Base-by-base conservation (phyloP, 37 sponge, comb jelly and placozoan species). In the Spongilla lacustris region DNA sequence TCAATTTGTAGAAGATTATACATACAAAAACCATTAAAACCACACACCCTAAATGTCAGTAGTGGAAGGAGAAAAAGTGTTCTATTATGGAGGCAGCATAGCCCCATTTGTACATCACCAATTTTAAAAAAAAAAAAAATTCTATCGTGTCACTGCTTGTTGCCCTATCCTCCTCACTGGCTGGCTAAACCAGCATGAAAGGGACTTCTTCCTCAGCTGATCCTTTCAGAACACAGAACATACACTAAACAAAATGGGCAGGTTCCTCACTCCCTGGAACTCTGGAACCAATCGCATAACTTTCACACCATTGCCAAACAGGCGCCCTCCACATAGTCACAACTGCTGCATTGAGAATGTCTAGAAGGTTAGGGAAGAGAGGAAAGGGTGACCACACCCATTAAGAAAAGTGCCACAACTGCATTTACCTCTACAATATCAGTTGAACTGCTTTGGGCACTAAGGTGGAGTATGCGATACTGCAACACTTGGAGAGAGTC, bases 171-270 rank as follows among this genome's bases (percentile, higher is more conserved):
- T 10, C 46, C 46, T 46, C 46, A 46, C n/a, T n/a, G n/a, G n/a
- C 58, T 58, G 12, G 21, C 58, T 58, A 17, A 72, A 26, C 83
- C 83, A 83, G 73, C 69, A 25, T 36, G 38, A 30, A 31, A 24
- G 35, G 48, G 73, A 31, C 22, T 48, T 85, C 34, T 67, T 23
- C 75, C 23, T 88, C 31, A 92, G 69, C 36, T 28, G 50, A 8
- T 24, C 36, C 22, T 80, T 72, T 29, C 94, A 94, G 21, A 4
- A 5, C 38, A 85, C 73, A 3, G 85, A 83, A 36, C 94, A 94
- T 11, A 85, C 79, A 2, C 24, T 81, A 49, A 94, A 90, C 24
- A 94, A 75, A 36, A 94, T 84, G 21, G 94, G 94, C 8, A 94
- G 82, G 37, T 87, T 82, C 37, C 80, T 84, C 67, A 94, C 73